Evolutionary conservation across 1,140 invertebrate genomes (phyloP), one percentile per base, ranked within the genome.

Genomic region (Oncopeltus fasciatus): DNA sequence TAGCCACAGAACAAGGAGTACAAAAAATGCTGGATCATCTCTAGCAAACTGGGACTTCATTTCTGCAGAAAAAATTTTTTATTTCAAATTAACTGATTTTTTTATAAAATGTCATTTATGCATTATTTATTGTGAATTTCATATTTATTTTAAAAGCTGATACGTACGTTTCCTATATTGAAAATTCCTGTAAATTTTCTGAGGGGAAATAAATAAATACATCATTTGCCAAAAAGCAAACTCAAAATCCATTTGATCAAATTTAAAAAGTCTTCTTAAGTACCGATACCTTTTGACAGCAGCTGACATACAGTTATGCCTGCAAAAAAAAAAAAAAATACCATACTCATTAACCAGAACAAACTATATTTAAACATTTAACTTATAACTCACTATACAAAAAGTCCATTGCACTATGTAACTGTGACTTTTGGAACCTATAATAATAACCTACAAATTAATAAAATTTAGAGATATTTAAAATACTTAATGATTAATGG

Each of bases 171-270:
- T 99, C 76, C 96, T 85, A 76, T 96, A 98, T 69, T 95, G 88
- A 75, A 97, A 98, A 78, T 98, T 97, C 74, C 92, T 85, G 71
- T 97, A 98, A 2, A 99, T 93, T 83, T 97, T 98, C 73, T 98
- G 92, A 26, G 96, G 96, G 0, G 92, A 80, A 60, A 89, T 81
- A 75, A 99, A 94, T 57, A 99, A 77, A 75, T 96, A 97, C 0
- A 96, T 76, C 91, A 98, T 98, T 82, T 99, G 96, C 95, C 95
- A 99, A 12, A 90, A 78, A 2, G 95, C 96, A 81, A 95, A 99
- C 73, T 99, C 93, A 79, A 99, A 99, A 75, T 99, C 96, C 96
- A 99, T 99, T 77, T 98, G 95, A 70, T 91, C 82, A 71, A 93
- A 95, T 75, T 95, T 92, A 26, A 97, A 80, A 38, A 99, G 74